Evolutionary conservation across 92 coral and sea anemone species (phyloP), one percentile per base, ranked within the genome.

Genomic region (Palythoa caribaeorum): DNA sequence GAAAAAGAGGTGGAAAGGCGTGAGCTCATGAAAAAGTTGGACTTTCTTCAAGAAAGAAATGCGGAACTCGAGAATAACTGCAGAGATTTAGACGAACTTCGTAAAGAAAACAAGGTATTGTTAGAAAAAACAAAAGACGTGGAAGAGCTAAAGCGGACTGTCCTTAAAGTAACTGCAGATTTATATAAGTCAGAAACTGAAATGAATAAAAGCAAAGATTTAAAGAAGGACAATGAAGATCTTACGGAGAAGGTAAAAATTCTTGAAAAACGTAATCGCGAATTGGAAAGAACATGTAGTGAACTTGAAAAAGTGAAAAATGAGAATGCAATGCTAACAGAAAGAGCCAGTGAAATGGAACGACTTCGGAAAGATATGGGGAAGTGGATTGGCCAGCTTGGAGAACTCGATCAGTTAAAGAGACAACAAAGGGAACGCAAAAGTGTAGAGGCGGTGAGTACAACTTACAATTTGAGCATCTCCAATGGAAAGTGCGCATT

Each of bases 371-470:
- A 85, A 10, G 77, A 87, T 50, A 90, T 93, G 53, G 87, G 87
- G 16, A 91, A 71, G 28, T 75, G 92, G 91, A 86, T 87, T 40
- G 91, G 86, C 11, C 96, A 95, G 53, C 86, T 84, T 16, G 89
- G 77, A 70, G 94, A 95, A 50, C 90, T 80, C 11, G 96, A 91
- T 37, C 84, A 84, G 39, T 80, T 93, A 21, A 94, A 90, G 74
- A 81, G 91, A 78, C 93, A 91, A 50, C 86, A 91, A 53, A 76
- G 78, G 76, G 92, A 87, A 73, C 90, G 85, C 1, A 88, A 86
- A 35, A 91, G 84, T 36, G 68, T 80, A 40, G 96, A 95, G 79
- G 92, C 87, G 91, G 98, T 95, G 85, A 92, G 96, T 84, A 44
- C 20, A 75, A 13, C 37, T 3, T 55, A 55, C 62, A 55, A 9